Evolutionary conservation across 2,888 invertebrate species (phyloP), one percentile per base, ranked within the genome.

Genomic region (Neocrepidodera transversa): DNA sequence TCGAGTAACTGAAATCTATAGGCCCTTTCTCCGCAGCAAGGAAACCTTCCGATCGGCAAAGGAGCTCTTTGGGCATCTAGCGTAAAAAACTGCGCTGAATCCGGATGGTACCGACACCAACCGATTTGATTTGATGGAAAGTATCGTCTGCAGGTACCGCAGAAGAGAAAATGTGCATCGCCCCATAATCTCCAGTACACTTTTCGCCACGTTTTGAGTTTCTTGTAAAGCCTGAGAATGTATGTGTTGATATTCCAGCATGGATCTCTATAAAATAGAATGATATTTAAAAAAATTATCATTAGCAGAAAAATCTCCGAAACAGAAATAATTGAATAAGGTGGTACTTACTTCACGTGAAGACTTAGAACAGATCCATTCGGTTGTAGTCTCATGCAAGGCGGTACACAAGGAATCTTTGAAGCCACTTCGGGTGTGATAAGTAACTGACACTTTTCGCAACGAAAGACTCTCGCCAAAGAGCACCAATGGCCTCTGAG

Each of bases 171-270:
- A 79, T 97, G 96, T 64, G 93, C 89, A 71, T 91, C 90, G 0
- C 93, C 93, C 96, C 96, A 96, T 43, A 96, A 81, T 38, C 91
- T 85, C 97, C 97, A 97, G 80, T 96, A 97, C 1, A 95, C 93
- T 58, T 73, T 77, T 0, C 94, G 84, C 97, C 97, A 97, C 0
- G 90, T 88, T 64, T 92, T 90, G 58, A 94, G 81, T 73, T 92
- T 89, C 13, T 86, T 86, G 73, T 91, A 90, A 60, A 95, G 78
- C 73, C 87, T 86, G 36, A 88, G 79, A 23, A 96, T 87, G 77
- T 92, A 92, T 53, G 90, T 89, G 74, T 90, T 92, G 30, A 92
- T 82, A 70, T 90, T 90, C 93, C 95, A 96, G 1, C 83, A 81
- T 1, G 84, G 74, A 68, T 96, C 95, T 66, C 89, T 89, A 68